These are phyloP conservation scores for Apaloderma vittatum DNA, from an alignment of 2,113 vertebrate genomes.

Conservation along the genomic window DNA sequence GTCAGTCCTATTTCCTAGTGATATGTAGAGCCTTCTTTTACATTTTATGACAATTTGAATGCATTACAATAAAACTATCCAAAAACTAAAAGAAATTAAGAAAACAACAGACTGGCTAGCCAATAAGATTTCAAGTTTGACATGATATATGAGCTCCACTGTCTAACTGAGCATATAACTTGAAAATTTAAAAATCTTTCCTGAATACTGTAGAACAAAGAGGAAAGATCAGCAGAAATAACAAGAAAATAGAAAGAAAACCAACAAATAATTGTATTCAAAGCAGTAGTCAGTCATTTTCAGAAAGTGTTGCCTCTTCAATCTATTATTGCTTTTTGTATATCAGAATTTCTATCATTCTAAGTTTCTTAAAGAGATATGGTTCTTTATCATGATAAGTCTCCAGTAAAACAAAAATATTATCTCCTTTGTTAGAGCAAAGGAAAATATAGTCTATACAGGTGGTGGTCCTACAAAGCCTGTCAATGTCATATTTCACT, in stretches of 20 bases:
- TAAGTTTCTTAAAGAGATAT: constrained; percentile 51
- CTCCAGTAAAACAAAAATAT: constrained; percentile 4
- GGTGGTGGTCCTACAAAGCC: background rate
- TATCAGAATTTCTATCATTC: constrained; percentile 31
- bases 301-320: constrained; percentile 16
- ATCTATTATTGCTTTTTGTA: background rate
- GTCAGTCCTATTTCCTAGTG: background rate
- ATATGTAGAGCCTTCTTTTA: background rate
- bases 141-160: background rate
- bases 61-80: background rate
- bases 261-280: constrained; percentile 27
- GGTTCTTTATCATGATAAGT: background rate
- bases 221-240: constrained; percentile 25
- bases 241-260: constrained; percentile 30
- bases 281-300: constrained; percentile 48
- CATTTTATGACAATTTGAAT: background rate
- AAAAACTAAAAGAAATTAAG: background rate
- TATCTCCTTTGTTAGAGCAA: background rate
- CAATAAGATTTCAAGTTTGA: background rate
- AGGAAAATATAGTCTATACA: background rate
- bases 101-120: constrained; percentile 16
- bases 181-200: constrained; percentile 39
- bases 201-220: constrained; percentile 13
- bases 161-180: background rate
- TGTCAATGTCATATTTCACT: background rate